A percentile compares a stretch with the other conserved stretches of the same genome.
Evolutionary conservation across 2,113 vertebrate genomes (phyloP).

Genomic region (Parus major): DNA sequence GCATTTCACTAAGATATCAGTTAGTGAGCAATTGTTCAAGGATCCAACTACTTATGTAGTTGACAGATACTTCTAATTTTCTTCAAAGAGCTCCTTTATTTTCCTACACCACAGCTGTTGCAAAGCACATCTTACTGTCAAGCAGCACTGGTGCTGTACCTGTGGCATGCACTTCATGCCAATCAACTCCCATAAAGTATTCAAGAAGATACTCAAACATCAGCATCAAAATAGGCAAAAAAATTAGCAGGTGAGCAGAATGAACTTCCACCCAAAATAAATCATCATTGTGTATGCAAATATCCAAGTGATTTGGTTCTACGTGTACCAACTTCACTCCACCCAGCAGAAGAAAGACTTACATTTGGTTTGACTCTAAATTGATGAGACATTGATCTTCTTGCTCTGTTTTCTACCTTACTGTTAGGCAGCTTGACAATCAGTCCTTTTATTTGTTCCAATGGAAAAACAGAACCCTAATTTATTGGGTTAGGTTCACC

Average conservation of each 20-base stretch:
- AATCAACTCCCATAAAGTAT: neutral
- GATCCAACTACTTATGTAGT: neutral
- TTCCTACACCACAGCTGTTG: neutral
- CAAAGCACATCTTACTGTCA: neutral
- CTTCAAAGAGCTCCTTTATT: neutral
- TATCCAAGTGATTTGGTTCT: neutral
- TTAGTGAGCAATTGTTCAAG: neutral
- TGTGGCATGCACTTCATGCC: neutral
- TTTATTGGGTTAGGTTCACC: slow-evolving; percentile 66
- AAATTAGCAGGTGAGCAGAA: neutral
- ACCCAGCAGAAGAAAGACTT: neutral
- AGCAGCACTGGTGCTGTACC: neutral
- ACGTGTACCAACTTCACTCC: neutral
- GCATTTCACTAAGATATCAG: neutral
- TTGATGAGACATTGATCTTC: neutral
- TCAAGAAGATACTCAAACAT: neutral
- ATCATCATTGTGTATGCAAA: neutral
- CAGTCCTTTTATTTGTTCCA: slow-evolving; percentile 61
- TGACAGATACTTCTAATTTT: neutral
- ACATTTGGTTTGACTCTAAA: neutral
- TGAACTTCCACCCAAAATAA: neutral
- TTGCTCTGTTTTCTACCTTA: neutral
- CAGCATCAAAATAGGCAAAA: neutral
- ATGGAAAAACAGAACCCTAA: slow-evolving; percentile 64
- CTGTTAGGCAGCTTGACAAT: slow-evolving; percentile 4